Evolutionary conservation across 92 coral and sea anemone species (phyloP), one percentile per base, ranked within the genome.

Genomic region (Parazoanthus swiftii): DNA sequence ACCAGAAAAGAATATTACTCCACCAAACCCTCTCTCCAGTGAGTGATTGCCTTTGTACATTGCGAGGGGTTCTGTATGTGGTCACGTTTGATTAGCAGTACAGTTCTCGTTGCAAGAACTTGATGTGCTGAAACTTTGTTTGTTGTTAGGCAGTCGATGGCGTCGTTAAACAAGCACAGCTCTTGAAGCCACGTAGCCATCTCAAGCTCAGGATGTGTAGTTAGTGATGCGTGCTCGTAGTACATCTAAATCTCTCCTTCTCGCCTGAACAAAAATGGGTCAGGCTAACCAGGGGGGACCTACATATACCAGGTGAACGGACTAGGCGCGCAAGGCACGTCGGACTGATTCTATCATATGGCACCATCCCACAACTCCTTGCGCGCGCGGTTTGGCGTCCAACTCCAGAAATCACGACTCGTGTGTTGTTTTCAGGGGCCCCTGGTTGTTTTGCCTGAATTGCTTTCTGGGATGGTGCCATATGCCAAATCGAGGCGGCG

Each of bases 141-240:
- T 15, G 43, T 33, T 29, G 79, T 48, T 71, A 68, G 59, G 36
- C 3, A 38, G 71, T 66, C 8, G 88, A 39, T 5, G 51, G 36
- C 25, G 72, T 23, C 3, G 76, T 25, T 33, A 39, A n/a, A 78
- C 63, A 81, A 67, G 76, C 59, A 37, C 83, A 48, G 13, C 88
- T 93, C 95, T 86, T 95, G 99, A 1, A 96, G 88, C 99, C 99
- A 95, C 26, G 90, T 88, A 21, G 91, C 91, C 78, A 96, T 84
- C 35, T 92, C 93, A 90, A 96, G 88, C 16, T 71, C 59, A 5
- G 72, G 85, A 21, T 91, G 76, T 73, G 81, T 89, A 92, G 39
- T 85, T 76, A 16, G 50, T 44, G 44, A 96, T 81, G 42, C 88
- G 84, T 56, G 79, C 51, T 42, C 91, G 90, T 42, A 95, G 71